phyloP scores from a whole-genome alignment of 2,797 vertebrate species.

The Salmo trutta region DNA sequence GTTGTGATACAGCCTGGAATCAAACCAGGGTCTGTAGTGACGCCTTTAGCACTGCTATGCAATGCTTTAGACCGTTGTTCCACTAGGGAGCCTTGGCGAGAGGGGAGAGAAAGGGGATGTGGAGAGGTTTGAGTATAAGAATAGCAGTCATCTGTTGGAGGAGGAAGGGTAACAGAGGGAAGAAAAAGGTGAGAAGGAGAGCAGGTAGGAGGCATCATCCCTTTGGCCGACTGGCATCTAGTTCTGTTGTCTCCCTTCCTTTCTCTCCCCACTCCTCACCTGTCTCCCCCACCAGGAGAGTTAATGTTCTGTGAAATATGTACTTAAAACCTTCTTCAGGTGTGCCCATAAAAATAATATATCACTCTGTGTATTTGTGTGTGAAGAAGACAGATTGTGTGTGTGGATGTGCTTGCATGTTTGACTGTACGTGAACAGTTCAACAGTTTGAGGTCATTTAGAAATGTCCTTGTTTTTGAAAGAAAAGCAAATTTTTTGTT shows the following conservation, averaged over 20 bases:
- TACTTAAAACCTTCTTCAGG: slow-evolving; percentile 66
- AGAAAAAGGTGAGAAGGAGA: neutral
- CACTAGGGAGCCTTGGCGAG: neutral
- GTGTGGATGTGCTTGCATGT: too few species aligned
- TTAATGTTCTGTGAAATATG: slow-evolving; percentile 75
- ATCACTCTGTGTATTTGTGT: slow-evolving; percentile 4
- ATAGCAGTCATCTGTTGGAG: neutral
- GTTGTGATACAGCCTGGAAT: too few species aligned
- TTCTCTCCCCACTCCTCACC: slow-evolving; percentile 33
- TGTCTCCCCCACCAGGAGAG: slow-evolving; percentile 47
- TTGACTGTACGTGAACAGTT: too few species aligned
- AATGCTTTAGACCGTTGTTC: too few species aligned
- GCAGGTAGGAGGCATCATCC: slow-evolving; percentile 29
- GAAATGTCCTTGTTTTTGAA: too few species aligned
- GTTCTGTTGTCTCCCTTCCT: slow-evolving; percentile 38
- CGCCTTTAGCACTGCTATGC: too few species aligned
- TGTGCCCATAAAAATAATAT: slow-evolving; percentile 46
- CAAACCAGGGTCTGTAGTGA: too few species aligned
- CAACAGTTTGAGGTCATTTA: too few species aligned
- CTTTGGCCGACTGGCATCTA: slow-evolving; percentile 30
- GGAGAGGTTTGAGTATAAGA: neutral
- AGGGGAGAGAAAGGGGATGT: neutral
- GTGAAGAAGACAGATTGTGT: slow-evolving; percentile 5
- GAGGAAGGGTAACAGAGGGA: slow-evolving; percentile 8
- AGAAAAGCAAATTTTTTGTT: too few species aligned